Evolutionary conservation across 1,140 invertebrate genomes (phyloP).

Genomic region (Araneus ventricosus): DNA sequence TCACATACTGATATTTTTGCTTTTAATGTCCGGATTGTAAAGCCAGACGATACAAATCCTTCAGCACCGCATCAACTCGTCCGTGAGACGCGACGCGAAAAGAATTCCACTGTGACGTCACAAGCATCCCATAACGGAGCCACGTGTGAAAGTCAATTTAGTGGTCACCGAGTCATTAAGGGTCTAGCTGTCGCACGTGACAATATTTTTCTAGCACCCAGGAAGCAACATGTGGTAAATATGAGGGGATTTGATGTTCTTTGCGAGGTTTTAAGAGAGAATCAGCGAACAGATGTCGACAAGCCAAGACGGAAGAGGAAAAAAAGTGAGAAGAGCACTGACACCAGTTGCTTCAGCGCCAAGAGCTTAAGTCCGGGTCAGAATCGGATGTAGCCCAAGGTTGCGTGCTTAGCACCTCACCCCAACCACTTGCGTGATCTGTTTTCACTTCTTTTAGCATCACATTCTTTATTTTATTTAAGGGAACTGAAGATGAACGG

Average conservation of each 20-base stretch:
- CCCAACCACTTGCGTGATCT: slow-evolving; percentile 24
- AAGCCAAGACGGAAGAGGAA: slow-evolving; percentile 46
- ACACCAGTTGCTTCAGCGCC: slow-evolving; percentile 37
- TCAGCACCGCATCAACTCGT: background rate
- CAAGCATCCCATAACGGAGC: slow-evolving; percentile 1
- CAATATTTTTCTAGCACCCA: slow-evolving; percentile 37
- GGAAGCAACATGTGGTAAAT: slow-evolving; percentile 67
- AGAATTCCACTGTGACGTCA: slow-evolving; percentile 57
- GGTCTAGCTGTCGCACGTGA: slow-evolving; percentile 9
- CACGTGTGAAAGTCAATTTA: slow-evolving; percentile 58
- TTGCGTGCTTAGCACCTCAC: slow-evolving; percentile 51
- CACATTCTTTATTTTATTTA: slow-evolving; percentile 39
- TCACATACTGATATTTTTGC: no score
- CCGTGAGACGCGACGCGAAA: background rate
- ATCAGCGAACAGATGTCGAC: slow-evolving; percentile 67
- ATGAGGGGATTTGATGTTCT: slow-evolving; percentile 44
- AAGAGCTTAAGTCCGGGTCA: slow-evolving; percentile 62
- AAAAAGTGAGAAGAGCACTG: slow-evolving; percentile 52
- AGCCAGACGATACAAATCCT: background rate
- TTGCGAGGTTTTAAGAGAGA: slow-evolving; percentile 44
- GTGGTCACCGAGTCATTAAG: slow-evolving; percentile 49
- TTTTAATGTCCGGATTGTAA: no score
- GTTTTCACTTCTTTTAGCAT: slow-evolving; percentile 53
- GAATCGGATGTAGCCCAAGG: slow-evolving; percentile 39
- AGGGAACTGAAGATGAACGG: background rate